These are phyloP conservation scores for Drosophila suzukii DNA, from an alignment of 1,140 invertebrate species.

Conservation along the genomic window DNA sequence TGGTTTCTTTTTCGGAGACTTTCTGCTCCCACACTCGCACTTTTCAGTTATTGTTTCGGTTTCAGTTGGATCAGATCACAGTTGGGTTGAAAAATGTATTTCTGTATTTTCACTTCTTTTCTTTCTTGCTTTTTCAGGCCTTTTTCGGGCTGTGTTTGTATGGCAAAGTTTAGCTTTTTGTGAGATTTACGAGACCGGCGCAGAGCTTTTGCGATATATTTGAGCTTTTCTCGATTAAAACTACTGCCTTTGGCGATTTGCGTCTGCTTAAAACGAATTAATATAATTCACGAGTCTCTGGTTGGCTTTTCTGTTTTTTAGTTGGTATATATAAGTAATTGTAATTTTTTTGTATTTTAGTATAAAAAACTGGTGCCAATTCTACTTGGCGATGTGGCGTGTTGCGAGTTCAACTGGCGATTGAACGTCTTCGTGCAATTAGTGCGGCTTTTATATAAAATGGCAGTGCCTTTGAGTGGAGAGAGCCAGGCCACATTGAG, in stretches of 20 bases:
- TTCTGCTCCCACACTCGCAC: slow-evolving; percentile 25
- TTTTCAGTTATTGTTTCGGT: slow-evolving; percentile 5
- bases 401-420: slow-evolving; percentile 75
- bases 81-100: slow-evolving; percentile 32
- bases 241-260: slow-evolving; percentile 26
- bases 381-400: slow-evolving; percentile 41
- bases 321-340: slow-evolving; percentile 36
- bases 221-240: slow-evolving; percentile 43
- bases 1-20: slow-evolving; percentile 27
- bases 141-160: slow-evolving; percentile 38
- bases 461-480: slow-evolving; percentile 32
- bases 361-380: slow-evolving; percentile 17
- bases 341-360: slow-evolving; percentile 13
- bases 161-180: slow-evolving; percentile 65
- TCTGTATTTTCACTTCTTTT: slow-evolving; percentile 43
- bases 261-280: slow-evolving; percentile 50
- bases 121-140: slow-evolving; percentile 23
- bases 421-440: slow-evolving; percentile 78
- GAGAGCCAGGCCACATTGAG: slow-evolving; percentile 10
- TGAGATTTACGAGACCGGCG: slow-evolving; percentile 76
- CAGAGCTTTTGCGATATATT: slow-evolving; percentile 63
- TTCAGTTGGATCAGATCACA: slow-evolving; percentile 40
- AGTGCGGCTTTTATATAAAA: slow-evolving; percentile 70
- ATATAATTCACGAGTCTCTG: slow-evolving; percentile 71
- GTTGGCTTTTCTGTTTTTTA: slow-evolving; percentile 33